A percentile compares a stretch with the other conserved stretches of the same genome.
Conservation (phyloP, 2,113 vertebrate species). For the Cariama cristata region DNA sequence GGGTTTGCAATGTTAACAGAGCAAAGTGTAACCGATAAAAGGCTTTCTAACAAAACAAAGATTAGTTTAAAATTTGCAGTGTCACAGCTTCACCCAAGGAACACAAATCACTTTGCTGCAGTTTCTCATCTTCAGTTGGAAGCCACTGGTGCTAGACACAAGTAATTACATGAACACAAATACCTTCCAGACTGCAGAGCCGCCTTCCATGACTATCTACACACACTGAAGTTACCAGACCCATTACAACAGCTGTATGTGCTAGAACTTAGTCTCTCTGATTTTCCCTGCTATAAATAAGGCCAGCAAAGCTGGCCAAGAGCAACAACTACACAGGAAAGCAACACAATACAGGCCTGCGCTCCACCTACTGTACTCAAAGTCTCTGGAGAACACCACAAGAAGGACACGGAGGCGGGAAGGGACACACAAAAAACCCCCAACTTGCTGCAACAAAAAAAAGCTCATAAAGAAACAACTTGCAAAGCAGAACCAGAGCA, state of each 20-base stretch:
- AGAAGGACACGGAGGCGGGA: conserved; percentile 11
- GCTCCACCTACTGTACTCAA: conserved; percentile 73
- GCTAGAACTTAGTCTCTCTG: neutral
- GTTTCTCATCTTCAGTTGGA: neutral
- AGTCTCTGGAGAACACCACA: conserved; percentile 47
- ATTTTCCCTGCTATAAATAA: conserved; percentile 23
- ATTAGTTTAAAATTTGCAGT: neutral
- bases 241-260: neutral
- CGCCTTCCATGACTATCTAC: neutral
- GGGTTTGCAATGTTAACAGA: neutral
- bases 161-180: neutral
- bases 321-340: conserved; percentile 75
- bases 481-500: neutral
- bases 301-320: conserved; percentile 47
- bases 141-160: neutral
- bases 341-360: conserved; percentile 70
- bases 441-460: neutral
- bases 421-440: neutral
- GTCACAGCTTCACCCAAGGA: neutral
- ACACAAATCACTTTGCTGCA: neutral
- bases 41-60: neutral
- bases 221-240: neutral
- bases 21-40: neutral
- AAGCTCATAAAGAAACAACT: neutral
- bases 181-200: neutral